These are phyloP conservation scores for Neoarius graeffei DNA, from an alignment of 2,113 vertebrate genomes.

Conservation along the genomic window DNA sequence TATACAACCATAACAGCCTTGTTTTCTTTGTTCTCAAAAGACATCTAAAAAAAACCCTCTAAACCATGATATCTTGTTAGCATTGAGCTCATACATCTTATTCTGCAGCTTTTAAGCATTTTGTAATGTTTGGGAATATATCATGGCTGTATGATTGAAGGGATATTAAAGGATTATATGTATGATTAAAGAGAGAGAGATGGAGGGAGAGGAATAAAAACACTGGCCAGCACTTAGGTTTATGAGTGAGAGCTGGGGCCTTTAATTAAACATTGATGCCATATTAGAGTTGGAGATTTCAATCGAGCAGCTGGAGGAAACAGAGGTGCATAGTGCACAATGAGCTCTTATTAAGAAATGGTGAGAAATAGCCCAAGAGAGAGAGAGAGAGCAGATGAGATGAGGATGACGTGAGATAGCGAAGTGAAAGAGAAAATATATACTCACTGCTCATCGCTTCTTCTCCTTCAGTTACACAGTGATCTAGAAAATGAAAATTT, in stretches of 20 bases:
- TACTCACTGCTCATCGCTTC: constrained; percentile 18
- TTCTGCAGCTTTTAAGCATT: neutral
- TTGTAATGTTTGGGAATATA: constrained; percentile 54
- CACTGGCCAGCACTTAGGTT: constrained; percentile 65
- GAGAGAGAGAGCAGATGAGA: constrained; percentile 18
- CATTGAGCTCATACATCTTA: neutral
- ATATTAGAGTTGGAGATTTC: constrained; percentile 75
- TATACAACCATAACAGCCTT: neutral
- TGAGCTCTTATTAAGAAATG: constrained; percentile 63
- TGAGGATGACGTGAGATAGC: constrained; percentile 35
- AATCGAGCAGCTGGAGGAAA: constrained; percentile 65
- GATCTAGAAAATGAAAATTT: constrained; percentile 55
- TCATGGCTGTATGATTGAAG: constrained; percentile 55
- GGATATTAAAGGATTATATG: constrained; percentile 9
- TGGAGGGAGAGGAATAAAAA: constrained; percentile 22
- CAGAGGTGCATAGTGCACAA: constrained; percentile 46
- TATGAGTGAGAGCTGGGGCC: constrained; percentile 62
- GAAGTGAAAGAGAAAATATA: constrained; percentile 13
- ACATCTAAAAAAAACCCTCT: neutral
- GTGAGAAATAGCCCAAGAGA: neutral
- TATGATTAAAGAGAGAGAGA: constrained; percentile 22
- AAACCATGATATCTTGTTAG: neutral
- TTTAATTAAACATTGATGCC: constrained; percentile 78
- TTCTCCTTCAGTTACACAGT: constrained; percentile 33
- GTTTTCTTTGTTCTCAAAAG: neutral